Evolutionary conservation across 2,113 vertebrate genomes (phyloP).

Genomic region (Megalops atlanticus): DNA sequence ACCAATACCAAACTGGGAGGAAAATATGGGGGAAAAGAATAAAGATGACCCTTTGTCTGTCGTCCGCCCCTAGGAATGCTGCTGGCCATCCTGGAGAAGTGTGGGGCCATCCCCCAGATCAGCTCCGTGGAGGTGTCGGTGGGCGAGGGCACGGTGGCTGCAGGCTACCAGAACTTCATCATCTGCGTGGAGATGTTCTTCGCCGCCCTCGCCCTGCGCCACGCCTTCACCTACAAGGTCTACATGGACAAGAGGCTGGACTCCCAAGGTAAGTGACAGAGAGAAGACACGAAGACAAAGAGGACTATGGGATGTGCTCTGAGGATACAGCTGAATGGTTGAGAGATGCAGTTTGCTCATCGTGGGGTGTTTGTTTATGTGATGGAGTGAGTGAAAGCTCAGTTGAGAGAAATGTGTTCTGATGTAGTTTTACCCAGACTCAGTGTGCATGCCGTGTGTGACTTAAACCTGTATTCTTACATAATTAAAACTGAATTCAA

Average conservation of each 20-base stretch:
- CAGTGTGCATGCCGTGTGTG: too few species aligned
- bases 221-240: constrained; percentile 90
- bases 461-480: too few species aligned
- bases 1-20: too few species aligned
- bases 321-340: too few species aligned
- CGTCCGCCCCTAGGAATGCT: constrained; percentile 81
- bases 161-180: constrained; percentile 95
- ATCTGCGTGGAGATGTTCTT: constrained; percentile 98
- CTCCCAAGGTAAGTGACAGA: constrained; percentile 82
- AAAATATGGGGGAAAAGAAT: too few species aligned
- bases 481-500: too few species aligned
- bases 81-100: constrained; percentile 92
- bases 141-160: constrained; percentile 90
- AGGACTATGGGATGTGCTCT: too few species aligned
- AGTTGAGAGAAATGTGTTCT: too few species aligned
- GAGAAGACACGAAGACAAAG: too few species aligned
- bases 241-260: constrained; percentile 90
- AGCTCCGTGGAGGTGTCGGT: constrained; percentile 81
- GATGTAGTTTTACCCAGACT: too few species aligned
- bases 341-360: too few species aligned
- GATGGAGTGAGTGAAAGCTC: background rate
- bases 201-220: constrained; percentile 86
- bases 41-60: background rate
- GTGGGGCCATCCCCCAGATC: constrained; percentile 91
- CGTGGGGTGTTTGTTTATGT: too few species aligned